Percentiles rank a stretch among this genome's conserved stretches.
Evolutionary conservation across 2,797 vertebrate genomes (phyloP).

Genomic region (Apogon talboti): DNA sequence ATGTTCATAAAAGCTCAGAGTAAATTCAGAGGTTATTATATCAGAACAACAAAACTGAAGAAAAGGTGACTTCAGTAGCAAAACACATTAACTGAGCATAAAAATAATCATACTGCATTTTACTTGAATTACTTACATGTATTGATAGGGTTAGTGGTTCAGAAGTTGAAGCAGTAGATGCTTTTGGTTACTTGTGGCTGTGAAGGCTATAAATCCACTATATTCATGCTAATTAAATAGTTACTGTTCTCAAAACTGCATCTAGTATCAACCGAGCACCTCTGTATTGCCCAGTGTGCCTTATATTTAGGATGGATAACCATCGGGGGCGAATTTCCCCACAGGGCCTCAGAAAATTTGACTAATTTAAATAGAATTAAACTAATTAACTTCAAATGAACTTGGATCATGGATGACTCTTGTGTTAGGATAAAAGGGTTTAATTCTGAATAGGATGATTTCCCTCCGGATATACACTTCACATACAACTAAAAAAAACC

Average conservation of each 20-base stretch:
- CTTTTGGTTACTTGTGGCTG: too few relatives aligned
- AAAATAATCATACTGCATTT: too few relatives aligned
- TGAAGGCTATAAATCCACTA: too few relatives aligned
- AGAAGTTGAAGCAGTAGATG: too few relatives aligned
- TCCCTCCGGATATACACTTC: conserved; percentile 34
- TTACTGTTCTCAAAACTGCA: conserved; percentile 15
- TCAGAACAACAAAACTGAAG: too few relatives aligned
- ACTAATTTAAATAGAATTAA: conserved; percentile 49
- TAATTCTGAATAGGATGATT: conserved; percentile 37
- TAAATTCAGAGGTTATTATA: too few relatives aligned
- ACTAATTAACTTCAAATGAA: conserved; percentile 41
- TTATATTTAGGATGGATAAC: conserved; percentile 36
- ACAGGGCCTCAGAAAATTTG: conserved; percentile 33
- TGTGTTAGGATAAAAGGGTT: conserved; percentile 47
- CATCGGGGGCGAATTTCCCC: conserved; percentile 23
- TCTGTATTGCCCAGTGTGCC: conserved; percentile 4
- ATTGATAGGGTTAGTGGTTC: too few relatives aligned
- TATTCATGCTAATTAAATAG: too few relatives aligned
- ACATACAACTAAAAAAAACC: conserved; percentile 42
- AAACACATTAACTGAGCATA: too few relatives aligned
- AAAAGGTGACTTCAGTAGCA: too few relatives aligned
- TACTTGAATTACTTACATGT: too few relatives aligned
- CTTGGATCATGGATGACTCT: conserved; percentile 37
- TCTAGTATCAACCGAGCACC: conserved; percentile 2
- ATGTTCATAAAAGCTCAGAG: too few relatives aligned